These are phyloP conservation scores for Mastigias papua DNA, from an alignment of 30 jellyfish, hydroid and myxozoan genomes.

Conservation along the genomic window DNA sequence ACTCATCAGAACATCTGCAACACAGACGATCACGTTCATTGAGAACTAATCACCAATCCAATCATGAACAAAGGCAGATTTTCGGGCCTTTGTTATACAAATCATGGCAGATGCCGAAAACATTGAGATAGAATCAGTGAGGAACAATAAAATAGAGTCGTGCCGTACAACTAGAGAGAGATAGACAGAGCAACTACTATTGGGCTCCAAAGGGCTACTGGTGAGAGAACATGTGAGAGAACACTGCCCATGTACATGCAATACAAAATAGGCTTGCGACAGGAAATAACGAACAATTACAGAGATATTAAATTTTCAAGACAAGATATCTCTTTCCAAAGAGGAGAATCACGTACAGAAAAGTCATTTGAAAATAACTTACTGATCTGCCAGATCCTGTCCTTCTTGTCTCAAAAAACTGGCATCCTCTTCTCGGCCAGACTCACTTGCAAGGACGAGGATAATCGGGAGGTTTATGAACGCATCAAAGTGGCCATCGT, in stretches of 20 bases:
- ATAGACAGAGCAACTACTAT: too few relatives aligned
- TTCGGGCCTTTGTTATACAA: neutral
- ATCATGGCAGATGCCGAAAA: neutral
- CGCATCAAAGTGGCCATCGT: slow-evolving; percentile 59
- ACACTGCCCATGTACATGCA: too few relatives aligned
- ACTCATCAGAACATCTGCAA: neutral
- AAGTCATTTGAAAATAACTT: too few relatives aligned
- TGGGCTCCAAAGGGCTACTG: too few relatives aligned
- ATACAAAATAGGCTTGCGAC: too few relatives aligned
- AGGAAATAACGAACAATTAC: too few relatives aligned
- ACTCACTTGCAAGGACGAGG: slow-evolving; percentile 86
- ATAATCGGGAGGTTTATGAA: slow-evolving; percentile 77
- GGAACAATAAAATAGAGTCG: neutral
- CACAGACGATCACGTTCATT: neutral
- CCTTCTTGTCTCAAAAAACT: slow-evolving; percentile 79
- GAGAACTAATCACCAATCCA: neutral
- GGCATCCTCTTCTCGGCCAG: slow-evolving; percentile 85
- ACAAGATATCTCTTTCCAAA: too few relatives aligned
- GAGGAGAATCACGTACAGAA: too few relatives aligned
- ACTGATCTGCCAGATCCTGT: slow-evolving; percentile 89
- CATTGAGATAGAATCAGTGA: neutral
- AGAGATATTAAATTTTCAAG: too few relatives aligned
- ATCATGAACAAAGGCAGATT: neutral
- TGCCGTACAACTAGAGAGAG: too few relatives aligned
- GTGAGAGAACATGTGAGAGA: too few relatives aligned